phyloP scores from a whole-genome alignment of 2,113 vertebrate genomes.

The Ctenomys sociabilis region DNA sequence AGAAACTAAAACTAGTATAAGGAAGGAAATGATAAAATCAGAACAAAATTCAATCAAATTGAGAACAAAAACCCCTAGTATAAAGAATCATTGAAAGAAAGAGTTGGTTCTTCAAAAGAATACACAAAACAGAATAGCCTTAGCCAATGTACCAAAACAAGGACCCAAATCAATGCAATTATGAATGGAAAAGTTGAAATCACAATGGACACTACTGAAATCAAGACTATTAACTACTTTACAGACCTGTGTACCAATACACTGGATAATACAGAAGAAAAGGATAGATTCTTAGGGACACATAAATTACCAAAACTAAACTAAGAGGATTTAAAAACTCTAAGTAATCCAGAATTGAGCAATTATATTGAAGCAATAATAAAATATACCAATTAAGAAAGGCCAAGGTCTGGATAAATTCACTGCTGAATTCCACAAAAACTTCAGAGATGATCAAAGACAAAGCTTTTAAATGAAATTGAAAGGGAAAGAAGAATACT shows the following conservation, averaged over 20 bases:
- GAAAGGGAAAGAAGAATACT: neutral
- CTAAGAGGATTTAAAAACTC: neutral
- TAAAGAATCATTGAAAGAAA: neutral
- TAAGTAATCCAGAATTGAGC: neutral
- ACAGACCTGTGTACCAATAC: neutral
- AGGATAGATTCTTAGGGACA: neutral
- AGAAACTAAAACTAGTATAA: neutral
- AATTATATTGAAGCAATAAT: neutral
- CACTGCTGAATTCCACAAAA: neutral
- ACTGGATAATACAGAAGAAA: neutral
- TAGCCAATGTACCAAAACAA: neutral
- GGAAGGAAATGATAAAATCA: neutral
- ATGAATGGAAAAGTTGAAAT: neutral
- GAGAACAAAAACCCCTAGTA: neutral
- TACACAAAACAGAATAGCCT: neutral
- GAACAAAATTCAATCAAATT: neutral
- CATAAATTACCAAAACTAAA: neutral
- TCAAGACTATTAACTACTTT: neutral
- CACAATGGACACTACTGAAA: neutral
- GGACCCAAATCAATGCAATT: neutral
- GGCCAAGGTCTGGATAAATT: neutral
- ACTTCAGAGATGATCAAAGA: neutral
- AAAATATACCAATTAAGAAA: neutral
- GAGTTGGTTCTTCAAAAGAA: neutral
- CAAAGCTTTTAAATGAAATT: neutral